These are phyloP conservation scores for Suncus etruscus DNA, from an alignment of 2,113 vertebrate species.

Conservation along the genomic window DNA sequence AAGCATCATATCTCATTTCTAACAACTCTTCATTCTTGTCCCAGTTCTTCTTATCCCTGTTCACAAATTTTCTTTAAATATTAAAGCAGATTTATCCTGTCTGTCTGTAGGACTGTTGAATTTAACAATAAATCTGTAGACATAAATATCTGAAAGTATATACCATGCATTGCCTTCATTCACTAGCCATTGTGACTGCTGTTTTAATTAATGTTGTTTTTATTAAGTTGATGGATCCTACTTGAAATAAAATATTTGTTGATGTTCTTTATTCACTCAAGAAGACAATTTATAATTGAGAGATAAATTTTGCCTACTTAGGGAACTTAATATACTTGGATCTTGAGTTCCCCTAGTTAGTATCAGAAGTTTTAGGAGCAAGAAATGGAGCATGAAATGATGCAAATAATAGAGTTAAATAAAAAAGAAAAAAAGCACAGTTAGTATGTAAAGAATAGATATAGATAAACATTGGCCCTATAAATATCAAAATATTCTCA, in stretches of 20 bases:
- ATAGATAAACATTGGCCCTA: no score
- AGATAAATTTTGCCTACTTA: neutral
- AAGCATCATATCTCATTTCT: neutral
- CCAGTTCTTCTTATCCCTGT: neutral
- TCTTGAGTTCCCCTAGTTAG: neutral
- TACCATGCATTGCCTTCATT: neutral
- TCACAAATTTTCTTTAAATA: neutral
- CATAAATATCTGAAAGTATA: neutral
- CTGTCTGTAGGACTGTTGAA: neutral
- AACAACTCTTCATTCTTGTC: neutral
- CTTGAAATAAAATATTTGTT: neutral
- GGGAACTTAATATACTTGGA: neutral
- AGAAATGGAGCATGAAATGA: neutral
- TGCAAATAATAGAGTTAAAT: neutral
- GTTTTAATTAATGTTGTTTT: neutral
- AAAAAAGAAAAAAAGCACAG: neutral
- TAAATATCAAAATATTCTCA: no score
- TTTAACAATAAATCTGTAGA: neutral
- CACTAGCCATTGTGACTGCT: neutral
- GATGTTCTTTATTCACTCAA: neutral
- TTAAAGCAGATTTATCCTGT: neutral
- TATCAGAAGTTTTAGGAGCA: neutral
- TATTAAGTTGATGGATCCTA: conserved; percentile 1
- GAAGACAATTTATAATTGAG: no score
- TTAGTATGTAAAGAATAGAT: neutral